These are phyloP conservation scores for Pangasius krempfi DNA, from an alignment of 2,797 vertebrate genomes.

Conservation along the genomic window DNA sequence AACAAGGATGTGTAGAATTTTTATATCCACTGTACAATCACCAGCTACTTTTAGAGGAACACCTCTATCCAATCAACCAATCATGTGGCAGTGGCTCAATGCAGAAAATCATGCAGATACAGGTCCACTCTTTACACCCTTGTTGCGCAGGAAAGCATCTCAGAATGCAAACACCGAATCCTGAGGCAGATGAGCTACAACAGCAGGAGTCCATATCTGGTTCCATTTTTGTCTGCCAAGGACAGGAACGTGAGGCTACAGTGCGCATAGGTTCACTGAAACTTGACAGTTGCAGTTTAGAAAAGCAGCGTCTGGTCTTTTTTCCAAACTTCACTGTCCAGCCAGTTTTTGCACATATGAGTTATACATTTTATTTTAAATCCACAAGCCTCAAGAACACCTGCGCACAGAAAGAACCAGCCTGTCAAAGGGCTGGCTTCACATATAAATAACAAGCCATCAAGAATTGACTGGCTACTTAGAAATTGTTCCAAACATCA, in stretches of 20 bases:
- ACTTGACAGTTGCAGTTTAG: no score
- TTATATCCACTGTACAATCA: no score
- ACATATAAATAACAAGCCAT: slow-evolving; percentile 58
- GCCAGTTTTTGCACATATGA: not conserved
- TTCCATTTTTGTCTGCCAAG: not conserved
- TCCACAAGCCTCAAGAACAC: slow-evolving; percentile 58
- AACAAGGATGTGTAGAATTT: no score
- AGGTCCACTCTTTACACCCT: not conserved
- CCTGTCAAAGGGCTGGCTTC: slow-evolving; percentile 17
- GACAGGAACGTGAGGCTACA: not conserved
- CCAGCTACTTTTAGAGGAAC: not conserved
- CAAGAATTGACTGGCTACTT: slow-evolving; percentile 67
- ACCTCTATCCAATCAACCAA: not conserved
- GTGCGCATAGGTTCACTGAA: not conserved
- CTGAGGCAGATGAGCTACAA: not conserved
- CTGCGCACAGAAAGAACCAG: slow-evolving; percentile 35
- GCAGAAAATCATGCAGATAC: not conserved
- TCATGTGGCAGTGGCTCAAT: not conserved
- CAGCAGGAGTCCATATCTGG: not conserved
- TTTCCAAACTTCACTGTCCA: not conserved
- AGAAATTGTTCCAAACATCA: slow-evolving; percentile 71
- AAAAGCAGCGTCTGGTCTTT: not conserved
- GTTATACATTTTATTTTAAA: not conserved
- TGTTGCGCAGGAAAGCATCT: not conserved
- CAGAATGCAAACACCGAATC: not conserved